These are phyloP conservation scores for Rhogogaster chlorosoma DNA, from an alignment of 2,888 invertebrate species.

Conservation along the genomic window DNA sequence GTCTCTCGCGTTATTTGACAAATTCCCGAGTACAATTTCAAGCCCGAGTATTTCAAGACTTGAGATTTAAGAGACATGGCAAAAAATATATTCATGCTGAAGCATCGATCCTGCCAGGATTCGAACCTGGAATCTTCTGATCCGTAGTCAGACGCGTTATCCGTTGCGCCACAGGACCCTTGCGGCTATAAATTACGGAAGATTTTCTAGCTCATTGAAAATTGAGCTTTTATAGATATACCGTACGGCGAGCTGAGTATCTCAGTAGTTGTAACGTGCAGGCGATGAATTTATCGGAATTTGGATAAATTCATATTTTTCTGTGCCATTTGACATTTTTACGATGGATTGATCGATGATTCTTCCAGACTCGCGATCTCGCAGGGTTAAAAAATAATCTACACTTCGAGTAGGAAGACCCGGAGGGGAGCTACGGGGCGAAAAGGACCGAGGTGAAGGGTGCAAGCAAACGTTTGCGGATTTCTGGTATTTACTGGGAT, in stretches of 20 bases:
- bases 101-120: slow-evolving; percentile 82
- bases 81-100: slow-evolving; percentile 7
- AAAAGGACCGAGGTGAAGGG: slow-evolving; percentile 51
- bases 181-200: neutral
- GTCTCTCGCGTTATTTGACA: neutral
- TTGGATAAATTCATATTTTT: no score
- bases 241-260: neutral
- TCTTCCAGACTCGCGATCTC: neutral
- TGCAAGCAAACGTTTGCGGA: slow-evolving; percentile 67
- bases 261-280: neutral
- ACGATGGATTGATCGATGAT: slow-evolving; percentile 1
- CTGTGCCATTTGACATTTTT: no score
- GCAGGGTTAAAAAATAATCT: neutral
- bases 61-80: neutral
- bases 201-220: neutral
- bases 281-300: neutral
- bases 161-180: slow-evolving; percentile 83
- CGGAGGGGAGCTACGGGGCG: neutral
- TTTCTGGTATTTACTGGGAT: slow-evolving; percentile 62
- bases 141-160: slow-evolving; percentile 87
- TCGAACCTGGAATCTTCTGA: slow-evolving; percentile 85
- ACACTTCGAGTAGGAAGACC: slow-evolving; percentile 13
- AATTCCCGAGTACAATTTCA: neutral
- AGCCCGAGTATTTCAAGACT: neutral
- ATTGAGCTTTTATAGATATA: neutral